These are phyloP conservation scores for Gallinago paraguaiae DNA, from an alignment of 2,113 vertebrate genomes.

Conservation along the genomic window DNA sequence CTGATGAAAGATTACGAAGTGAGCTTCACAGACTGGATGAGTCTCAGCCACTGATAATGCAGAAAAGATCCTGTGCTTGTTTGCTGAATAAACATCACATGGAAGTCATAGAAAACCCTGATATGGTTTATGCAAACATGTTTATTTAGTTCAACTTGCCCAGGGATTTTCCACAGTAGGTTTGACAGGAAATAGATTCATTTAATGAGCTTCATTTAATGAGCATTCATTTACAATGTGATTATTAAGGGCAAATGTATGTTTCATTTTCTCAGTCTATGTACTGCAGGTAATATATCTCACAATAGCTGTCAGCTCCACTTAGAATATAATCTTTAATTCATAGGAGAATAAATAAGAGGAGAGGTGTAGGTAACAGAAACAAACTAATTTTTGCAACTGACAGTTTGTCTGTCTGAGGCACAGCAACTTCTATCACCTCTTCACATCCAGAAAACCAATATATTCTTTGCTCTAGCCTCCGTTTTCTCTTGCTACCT, in stretches of 20 bases:
- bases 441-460: neutral
- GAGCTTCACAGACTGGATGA: neutral
- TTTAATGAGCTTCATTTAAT: neutral
- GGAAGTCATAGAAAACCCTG: constrained; percentile 50
- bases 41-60: constrained; percentile 20
- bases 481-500: neutral
- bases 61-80: constrained; percentile 13
- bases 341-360: neutral
- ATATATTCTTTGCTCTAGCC: neutral
- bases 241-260: neutral
- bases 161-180: neutral
- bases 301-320: neutral
- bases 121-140: constrained; percentile 17
- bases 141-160: neutral
- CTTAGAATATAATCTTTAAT: neutral
- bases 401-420: neutral
- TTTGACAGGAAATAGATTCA: neutral
- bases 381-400: neutral
- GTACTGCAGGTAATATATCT: neutral
- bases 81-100: constrained; percentile 50
- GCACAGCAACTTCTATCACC: neutral
- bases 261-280: neutral
- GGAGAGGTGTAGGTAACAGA: neutral
- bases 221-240: neutral
- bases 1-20: neutral